Evolutionary conservation across 23 tunicate species (phyloP).

Genomic region (Trididemnum nubilum): DNA sequence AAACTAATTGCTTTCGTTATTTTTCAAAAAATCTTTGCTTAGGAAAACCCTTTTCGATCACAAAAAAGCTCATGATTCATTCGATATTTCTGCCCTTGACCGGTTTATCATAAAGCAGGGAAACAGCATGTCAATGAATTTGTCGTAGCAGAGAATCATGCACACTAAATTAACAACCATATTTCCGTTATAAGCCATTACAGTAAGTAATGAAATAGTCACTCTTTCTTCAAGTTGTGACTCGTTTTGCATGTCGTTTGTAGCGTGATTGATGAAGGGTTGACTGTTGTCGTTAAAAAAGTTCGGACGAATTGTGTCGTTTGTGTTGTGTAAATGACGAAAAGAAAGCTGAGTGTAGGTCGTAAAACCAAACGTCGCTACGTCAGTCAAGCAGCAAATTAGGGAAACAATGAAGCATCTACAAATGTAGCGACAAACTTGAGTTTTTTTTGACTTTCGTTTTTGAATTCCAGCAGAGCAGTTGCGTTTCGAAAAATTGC

Average conservation of each 20-base stretch:
- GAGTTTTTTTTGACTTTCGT: neutral
- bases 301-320: neutral
- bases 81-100: too few relatives aligned
- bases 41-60: too few relatives aligned
- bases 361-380: slow-evolving; percentile 10
- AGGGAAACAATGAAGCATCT: slow-evolving; percentile 17
- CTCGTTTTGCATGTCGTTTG: neutral
- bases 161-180: slow-evolving; percentile 15
- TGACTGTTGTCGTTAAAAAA: neutral
- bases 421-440: slow-evolving; percentile 1
- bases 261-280: neutral
- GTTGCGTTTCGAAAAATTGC: neutral
- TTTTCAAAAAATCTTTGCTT: too few relatives aligned
- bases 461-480: neutral
- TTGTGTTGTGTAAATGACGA: neutral
- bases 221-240: slow-evolving; percentile 27
- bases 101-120: slow-evolving; percentile 14
- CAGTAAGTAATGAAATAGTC: slow-evolving; percentile 16
- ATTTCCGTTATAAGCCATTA: slow-evolving; percentile 18
- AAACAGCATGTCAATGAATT: neutral
- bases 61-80: too few relatives aligned
- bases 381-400: slow-evolving; percentile 13
- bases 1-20: too few relatives aligned
- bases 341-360: slow-evolving; percentile 4
- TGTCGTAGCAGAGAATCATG: slow-evolving; percentile 22